Conservation (phyloP, 2,888 invertebrate genomes). For the Microctonus brassicae region DNA sequence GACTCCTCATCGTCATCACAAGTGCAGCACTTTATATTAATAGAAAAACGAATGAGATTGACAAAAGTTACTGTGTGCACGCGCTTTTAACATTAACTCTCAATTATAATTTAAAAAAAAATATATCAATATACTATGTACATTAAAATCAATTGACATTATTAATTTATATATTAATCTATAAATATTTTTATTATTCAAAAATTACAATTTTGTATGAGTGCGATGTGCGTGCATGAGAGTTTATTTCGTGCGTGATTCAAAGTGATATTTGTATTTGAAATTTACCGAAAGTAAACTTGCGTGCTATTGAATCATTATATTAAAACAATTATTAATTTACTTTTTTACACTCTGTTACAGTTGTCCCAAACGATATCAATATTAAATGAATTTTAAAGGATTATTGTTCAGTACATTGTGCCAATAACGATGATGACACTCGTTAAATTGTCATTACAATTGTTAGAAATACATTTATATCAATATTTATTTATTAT, state of each 20-base stretch:
- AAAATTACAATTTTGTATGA: neutral
- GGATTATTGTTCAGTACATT: neutral
- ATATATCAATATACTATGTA: too few species aligned
- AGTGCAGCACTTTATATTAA: slow-evolving; percentile 54
- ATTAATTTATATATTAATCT: neutral
- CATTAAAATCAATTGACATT: too few species aligned
- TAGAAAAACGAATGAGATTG: slow-evolving; percentile 55
- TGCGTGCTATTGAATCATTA: neutral
- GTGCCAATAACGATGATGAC: neutral
- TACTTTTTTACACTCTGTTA: neutral
- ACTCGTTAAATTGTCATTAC: neutral
- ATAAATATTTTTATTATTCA: neutral
- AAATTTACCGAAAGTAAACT: neutral
- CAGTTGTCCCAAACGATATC: neutral
- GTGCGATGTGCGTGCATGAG: neutral
- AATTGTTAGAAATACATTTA: neutral
- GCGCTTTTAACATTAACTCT: neutral
- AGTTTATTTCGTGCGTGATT: neutral
- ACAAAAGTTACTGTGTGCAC: slow-evolving; percentile 30
- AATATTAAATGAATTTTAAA: neutral
- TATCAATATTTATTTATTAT: neutral
- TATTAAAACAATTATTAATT: neutral
- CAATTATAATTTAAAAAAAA: neutral
- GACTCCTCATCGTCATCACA: slow-evolving; percentile 55
- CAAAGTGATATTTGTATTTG: too few species aligned